phyloP scores from a whole-genome alignment of 2,797 vertebrate species.

The Taeniopygia guttata region DNA sequence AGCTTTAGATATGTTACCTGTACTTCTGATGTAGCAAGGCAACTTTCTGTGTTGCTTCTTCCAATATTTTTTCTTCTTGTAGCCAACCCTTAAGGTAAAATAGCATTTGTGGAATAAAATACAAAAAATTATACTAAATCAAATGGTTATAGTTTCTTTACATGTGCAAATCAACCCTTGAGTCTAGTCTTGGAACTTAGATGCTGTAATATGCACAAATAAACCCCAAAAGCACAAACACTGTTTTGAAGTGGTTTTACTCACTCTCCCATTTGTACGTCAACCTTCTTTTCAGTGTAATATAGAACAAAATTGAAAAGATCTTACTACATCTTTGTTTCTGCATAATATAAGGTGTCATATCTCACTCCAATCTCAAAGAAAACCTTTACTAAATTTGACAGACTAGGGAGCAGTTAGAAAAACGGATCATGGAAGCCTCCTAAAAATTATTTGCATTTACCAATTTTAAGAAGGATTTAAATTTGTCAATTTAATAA shows the following conservation, averaged over 20 bases:
- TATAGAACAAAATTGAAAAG: neutral
- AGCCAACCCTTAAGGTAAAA: constrained; percentile 86
- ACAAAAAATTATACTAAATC: neutral
- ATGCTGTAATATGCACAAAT: neutral
- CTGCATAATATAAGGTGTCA: neutral
- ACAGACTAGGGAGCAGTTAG: neutral
- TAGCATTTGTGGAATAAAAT: neutral
- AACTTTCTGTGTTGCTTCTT: constrained; percentile 97
- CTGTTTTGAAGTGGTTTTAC: neutral
- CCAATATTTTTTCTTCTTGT: constrained; percentile 93
- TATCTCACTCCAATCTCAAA: neutral
- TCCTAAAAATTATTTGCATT: neutral
- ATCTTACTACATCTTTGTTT: neutral
- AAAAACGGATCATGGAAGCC: neutral
- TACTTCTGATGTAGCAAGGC: constrained; percentile 92
- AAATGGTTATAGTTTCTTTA: neutral
- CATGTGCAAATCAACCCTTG: fast-evolving
- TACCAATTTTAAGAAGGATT: neutral
- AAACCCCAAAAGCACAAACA: neutral
- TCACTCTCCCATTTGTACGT: neutral
- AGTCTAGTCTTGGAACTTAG: neutral
- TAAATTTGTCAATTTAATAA: neutral
- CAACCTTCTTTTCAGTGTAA: neutral
- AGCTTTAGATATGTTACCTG: constrained; percentile 77
- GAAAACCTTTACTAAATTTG: neutral